Evolutionary conservation across 2,888 invertebrate species (phyloP), one percentile per base, ranked within the genome.

Genomic region (Sclerodermus sp.): DNA sequence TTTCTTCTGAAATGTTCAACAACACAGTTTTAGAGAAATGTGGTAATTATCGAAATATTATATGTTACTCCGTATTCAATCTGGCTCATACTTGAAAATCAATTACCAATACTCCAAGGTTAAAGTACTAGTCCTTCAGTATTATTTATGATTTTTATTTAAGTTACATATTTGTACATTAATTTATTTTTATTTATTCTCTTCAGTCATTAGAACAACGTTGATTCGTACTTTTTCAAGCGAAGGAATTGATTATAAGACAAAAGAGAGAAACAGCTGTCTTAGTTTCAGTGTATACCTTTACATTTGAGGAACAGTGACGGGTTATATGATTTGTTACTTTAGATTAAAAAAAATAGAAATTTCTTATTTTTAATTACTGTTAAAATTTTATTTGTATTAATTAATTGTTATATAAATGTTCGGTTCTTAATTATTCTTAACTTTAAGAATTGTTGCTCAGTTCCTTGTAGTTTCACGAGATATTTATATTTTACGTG

Each of bases 111-210:
- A 53, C 45, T 53, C 51, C 51, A 34, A 36, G 17, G 47, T 42
- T 31, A 34, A 45, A 13, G 15, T 49, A 45, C 44, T 36, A 29
- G 40, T 46, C 49, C 54, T 57, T 51, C 58, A 66, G 62, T 68
- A 68, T 68, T 66, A 57, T 58, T 59, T 51, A 51, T 51, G 53
- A 57, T 59, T 59, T 58, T 57, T 53, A 49, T 38, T 43, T 32
- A 36, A 47, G 8, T 23, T 23, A 8, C 8, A 23, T 5, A 8
- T 23, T 23, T 5, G 43, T 43, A 43, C 45, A 34, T 53, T 40
- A 31, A 14, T 42, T 37, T 31, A 47, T 4, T 55, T 36, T 49
- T 49, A 23, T 42, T 45, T 44, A 36, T 45, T 50, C 31, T 41
- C 46, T 45, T 47, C 52, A 47, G 42, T 49, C 32, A 23, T 23